Base-by-base conservation (phyloP, 2,113 vertebrate genomes). In the Abramis brama region DNA sequence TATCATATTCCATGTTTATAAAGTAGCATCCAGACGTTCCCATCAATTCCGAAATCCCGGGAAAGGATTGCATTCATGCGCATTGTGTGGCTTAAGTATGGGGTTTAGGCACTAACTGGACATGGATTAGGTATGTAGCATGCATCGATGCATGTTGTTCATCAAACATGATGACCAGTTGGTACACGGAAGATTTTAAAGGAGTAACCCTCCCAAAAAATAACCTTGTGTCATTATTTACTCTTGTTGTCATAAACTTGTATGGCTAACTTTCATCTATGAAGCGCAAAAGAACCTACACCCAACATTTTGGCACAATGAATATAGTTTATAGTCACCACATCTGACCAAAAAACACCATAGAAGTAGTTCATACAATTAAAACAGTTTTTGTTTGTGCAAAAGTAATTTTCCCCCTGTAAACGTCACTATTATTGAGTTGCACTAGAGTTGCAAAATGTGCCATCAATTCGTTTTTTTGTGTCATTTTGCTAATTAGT, bases 1-100 rank as follows among this genome's bases (percentile, higher is more conserved):
- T 85, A 87, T 79, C 73, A 82, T 87, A 87, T 89, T 85, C 83
- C 78, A 89, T 87, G 85, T 89, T 87, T 89, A 89, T 87, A 89
- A 89, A 87, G 88, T 87, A 89, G 85, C 82, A 85, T 85, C 62
- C 85, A 81, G 59, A 55, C 60, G 27, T 77, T 68, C 62, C 82
- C 79, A n/a, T 84, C 77, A 82, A 77, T 87, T 85, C 55, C 27
- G 9, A 82, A 62, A 87, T 68, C 33, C 83, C n/a, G 6, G 27
- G 50, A 84, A 86, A 60, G 75, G 50, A 77, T 82, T 86, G 43
- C 74, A 73, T 85, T 82, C 52, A 89, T 85, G 68, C 12, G 60
- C 43, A 82, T 55, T 60, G 78, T 87, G 77, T 78, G 85, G 78
- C 39, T 59, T 81, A 85, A 89, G 55, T 70, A 52, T 55, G 15